Percentiles rank a stretch among this genome's conserved stretches.
phyloP scores from a whole-genome alignment of 2,113 vertebrate genomes.

The Sterrhoptilus dennistouni region DNA sequence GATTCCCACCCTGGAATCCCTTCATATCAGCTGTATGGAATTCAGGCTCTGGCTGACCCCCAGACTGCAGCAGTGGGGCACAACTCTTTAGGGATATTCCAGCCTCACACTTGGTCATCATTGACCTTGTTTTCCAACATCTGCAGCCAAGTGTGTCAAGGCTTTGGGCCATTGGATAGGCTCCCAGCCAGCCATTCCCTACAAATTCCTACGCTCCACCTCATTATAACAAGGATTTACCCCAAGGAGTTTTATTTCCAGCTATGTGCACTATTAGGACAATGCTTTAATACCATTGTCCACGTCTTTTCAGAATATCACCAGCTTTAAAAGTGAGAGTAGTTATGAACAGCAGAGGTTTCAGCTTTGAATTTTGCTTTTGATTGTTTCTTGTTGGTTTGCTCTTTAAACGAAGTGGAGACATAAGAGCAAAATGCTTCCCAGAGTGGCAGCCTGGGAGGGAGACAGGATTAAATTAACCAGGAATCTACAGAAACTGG shows the following conservation, averaged over 20 bases:
- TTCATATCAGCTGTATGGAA: background rate
- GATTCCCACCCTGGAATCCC: background rate
- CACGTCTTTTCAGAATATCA: slow-evolving; percentile 3
- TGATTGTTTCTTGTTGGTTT: background rate
- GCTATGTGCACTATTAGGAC: background rate
- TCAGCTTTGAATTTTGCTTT: background rate
- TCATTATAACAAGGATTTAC: background rate
- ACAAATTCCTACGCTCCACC: background rate
- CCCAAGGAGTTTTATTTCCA: background rate
- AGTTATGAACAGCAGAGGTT: background rate
- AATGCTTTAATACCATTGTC: background rate
- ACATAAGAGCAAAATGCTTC: background rate
- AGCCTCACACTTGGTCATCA: background rate
- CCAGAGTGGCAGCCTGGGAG: background rate
- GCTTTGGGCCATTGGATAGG: background rate
- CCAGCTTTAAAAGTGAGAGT: background rate
- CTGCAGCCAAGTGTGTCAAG: background rate
- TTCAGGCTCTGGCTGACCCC: background rate
- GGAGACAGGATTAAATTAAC: slow-evolving; percentile 7
- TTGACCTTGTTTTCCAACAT: background rate
- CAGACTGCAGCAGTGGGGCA: background rate
- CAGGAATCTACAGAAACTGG: background rate
- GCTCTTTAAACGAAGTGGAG: background rate
- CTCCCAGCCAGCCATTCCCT: background rate
- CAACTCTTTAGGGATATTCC: background rate